phyloP scores from a whole-genome alignment of 1,140 invertebrate genomes.

The Ceratosolen fusciceps region DNA sequence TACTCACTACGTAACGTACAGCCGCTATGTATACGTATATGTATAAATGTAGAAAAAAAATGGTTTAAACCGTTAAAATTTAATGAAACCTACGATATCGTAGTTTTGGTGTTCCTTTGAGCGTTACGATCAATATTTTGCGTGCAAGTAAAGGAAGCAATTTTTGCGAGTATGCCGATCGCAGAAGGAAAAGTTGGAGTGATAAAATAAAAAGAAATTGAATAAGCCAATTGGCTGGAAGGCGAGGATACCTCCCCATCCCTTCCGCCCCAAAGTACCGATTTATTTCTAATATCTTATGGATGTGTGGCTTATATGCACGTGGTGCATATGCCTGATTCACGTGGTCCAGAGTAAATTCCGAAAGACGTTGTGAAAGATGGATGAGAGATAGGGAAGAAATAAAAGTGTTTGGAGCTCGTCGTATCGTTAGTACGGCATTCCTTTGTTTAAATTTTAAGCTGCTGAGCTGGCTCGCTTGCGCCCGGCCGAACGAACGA shows the following conservation, averaged over 20 bases:
- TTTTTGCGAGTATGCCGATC: neutral
- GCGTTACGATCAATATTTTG: neutral
- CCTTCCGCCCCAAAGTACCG: neutral
- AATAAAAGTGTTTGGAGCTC: neutral
- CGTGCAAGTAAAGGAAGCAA: neutral
- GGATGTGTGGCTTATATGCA: neutral
- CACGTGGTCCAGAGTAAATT: too few species aligned
- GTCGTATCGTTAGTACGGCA: neutral
- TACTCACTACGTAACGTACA: too few species aligned
- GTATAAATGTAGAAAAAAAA: too few species aligned
- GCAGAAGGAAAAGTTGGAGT: neutral
- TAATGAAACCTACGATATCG: too few species aligned
- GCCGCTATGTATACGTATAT: too few species aligned
- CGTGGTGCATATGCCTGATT: too few species aligned
- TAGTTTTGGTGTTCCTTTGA: neutral
- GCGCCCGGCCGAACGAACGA: neutral
- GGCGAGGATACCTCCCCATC: neutral
- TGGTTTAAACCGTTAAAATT: too few species aligned
- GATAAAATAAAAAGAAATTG: constrained; percentile 12
- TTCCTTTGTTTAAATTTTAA: neutral
- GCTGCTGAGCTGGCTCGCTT: neutral
- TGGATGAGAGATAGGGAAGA: neutral
- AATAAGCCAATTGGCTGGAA: neutral
- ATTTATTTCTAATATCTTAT: constrained; percentile 16
- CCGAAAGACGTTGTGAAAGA: neutral